Percentiles rank a stretch among this genome's conserved stretches.
phyloP scores from a whole-genome alignment of 2,797 vertebrate genomes.

The Benthosema pterotum region DNA sequence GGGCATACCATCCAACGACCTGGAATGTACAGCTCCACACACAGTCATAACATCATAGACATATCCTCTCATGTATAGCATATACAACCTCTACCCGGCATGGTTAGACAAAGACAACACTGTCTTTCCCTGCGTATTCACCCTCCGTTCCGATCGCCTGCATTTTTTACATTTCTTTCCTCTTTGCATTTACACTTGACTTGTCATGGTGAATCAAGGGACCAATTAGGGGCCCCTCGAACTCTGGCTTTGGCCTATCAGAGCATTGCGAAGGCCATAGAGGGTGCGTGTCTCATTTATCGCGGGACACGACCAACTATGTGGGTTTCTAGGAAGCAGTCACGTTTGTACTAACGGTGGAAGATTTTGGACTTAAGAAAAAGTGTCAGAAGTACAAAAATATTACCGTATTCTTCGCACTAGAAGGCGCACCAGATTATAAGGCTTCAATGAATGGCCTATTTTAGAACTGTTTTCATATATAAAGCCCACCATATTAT shows the following conservation, averaged over 20 bases:
- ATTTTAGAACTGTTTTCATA: too few relatives aligned
- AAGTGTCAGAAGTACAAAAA: too few relatives aligned
- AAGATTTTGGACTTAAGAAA: too few relatives aligned
- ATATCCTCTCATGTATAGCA: constrained; percentile 2
- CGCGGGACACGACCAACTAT: constrained; percentile 41
- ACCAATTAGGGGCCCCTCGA: constrained; percentile 53
- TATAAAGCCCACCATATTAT: too few relatives aligned
- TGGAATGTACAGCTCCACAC: background rate
- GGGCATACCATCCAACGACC: background rate
- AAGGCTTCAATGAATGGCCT: too few relatives aligned
- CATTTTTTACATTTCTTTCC: constrained; percentile 58
- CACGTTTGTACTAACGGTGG: background rate
- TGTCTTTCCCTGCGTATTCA: constrained; percentile 51
- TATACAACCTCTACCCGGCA: constrained; percentile 10
- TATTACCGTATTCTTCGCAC: too few relatives aligned
- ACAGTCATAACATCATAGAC: constrained; percentile 9
- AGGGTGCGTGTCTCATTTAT: constrained; percentile 58
- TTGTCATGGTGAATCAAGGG: constrained; percentile 50
- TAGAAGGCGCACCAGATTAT: too few relatives aligned
- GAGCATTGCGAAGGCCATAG: constrained; percentile 50
- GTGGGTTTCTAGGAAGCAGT: constrained; percentile 44
- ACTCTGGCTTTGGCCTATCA: constrained; percentile 43
- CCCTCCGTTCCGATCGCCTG: constrained; percentile 38
- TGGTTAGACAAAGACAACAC: constrained; percentile 58
- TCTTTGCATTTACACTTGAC: constrained; percentile 57